phyloP scores from a whole-genome alignment of 2,888 invertebrate genomes.

The Allacma fusca region DNA sequence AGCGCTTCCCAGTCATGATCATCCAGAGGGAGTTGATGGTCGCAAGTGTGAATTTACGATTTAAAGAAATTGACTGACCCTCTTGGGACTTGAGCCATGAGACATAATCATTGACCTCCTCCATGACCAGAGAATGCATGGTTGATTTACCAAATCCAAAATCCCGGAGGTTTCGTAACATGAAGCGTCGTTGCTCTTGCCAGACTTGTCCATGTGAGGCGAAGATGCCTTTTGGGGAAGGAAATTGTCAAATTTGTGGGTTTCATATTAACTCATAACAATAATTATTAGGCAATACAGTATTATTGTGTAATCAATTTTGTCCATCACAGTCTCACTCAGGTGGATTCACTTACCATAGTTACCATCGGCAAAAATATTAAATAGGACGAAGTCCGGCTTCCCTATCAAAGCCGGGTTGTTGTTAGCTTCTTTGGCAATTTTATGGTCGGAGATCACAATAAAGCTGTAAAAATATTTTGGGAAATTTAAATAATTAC shows the following conservation, averaged over 20 bases:
- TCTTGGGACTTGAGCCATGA: conserved; percentile 27
- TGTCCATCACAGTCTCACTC: too few species aligned
- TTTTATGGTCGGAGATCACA: conserved; percentile 22
- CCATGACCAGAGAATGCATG: conserved; percentile 17
- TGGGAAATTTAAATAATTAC: not conserved
- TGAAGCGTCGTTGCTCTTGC: conserved; percentile 32
- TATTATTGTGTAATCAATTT: too few species aligned
- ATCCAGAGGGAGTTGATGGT: conserved; percentile 32
- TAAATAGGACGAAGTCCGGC: conserved; percentile 18
- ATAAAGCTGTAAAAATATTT: not conserved
- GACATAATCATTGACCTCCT: conserved; percentile 33
- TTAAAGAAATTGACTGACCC: conserved; percentile 13
- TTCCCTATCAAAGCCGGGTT: conserved; percentile 16
- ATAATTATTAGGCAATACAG: not conserved
- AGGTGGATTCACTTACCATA: conserved; percentile 13
- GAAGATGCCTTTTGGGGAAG: conserved; percentile 13
- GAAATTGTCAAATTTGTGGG: not conserved
- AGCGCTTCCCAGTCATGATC: conserved; percentile 29
- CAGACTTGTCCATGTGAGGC: not conserved
- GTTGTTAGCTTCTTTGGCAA: conserved; percentile 22
- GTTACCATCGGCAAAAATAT: not conserved
- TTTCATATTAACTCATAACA: not conserved
- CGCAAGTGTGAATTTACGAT: conserved; percentile 32
- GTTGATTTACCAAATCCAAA: conserved; percentile 38
- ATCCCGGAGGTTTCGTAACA: conserved; percentile 35